These are phyloP conservation scores for Mus spicilegus DNA, from an alignment of 2,113 vertebrate genomes.

Conservation along the genomic window DNA sequence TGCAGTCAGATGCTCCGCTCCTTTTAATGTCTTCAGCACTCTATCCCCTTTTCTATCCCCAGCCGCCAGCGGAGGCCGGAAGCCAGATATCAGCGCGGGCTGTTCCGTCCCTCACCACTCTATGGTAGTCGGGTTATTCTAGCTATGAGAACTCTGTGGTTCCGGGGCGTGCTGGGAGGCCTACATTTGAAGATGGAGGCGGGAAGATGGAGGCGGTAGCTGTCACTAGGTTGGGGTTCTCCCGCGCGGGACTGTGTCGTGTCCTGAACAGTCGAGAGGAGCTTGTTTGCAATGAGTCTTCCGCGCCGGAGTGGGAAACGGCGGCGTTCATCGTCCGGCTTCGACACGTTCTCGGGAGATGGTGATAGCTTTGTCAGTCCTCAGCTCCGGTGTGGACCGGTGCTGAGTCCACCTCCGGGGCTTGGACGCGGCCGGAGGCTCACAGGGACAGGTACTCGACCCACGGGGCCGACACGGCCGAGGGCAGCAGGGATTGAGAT, in stretches of 20 bases:
- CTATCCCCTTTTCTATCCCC: neutral
- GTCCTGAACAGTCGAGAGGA: neutral
- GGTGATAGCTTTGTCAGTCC: conserved; percentile 72
- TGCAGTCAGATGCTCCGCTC: neutral
- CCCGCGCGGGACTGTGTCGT: rapidly evolving
- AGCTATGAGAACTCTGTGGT: conserved; percentile 68
- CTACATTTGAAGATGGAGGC: conserved; percentile 80
- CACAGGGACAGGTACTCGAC: neutral
- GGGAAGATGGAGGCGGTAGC: conserved; percentile 72
- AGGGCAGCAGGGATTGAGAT: neutral
- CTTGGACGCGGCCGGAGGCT: conserved; percentile 84
- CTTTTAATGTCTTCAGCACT: neutral
- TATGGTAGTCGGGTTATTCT: conserved; percentile 41
- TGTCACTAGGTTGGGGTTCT: rapidly evolving
- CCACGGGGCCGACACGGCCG: neutral
- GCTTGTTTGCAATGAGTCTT: conserved; percentile 39
- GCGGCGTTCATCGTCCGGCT: conserved; percentile 76
- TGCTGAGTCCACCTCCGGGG: conserved; percentile 91
- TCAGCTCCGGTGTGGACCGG: conserved; percentile 80
- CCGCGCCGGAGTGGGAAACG: conserved; percentile 40
- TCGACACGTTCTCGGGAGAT: conserved; percentile 79
- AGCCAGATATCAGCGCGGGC: rapidly evolving
- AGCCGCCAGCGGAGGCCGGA: neutral
- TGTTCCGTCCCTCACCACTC: conserved; percentile 35
- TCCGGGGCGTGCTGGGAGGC: conserved; percentile 51